phyloP scores from a whole-genome alignment of 2,888 invertebrate genomes.

The Synergus laeviventris region DNA sequence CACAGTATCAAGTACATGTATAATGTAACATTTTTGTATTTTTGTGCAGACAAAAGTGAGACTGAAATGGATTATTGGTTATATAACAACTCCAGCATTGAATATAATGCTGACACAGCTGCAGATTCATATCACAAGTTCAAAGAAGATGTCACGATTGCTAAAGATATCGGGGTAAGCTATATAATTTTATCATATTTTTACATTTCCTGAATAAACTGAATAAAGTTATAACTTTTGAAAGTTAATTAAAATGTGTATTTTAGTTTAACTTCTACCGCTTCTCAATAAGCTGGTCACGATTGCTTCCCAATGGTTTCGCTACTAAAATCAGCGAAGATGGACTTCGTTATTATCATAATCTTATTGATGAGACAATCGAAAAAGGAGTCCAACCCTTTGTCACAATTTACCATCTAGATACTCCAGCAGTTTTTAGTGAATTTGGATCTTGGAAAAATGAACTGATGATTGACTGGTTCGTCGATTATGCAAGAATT shows the following conservation, averaged over 20 bases:
- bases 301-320: constrained; percentile 81
- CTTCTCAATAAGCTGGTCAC: constrained; percentile 83
- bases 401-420: constrained; percentile 83
- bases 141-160: constrained; percentile 74
- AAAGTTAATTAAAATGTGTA: too few relatives aligned
- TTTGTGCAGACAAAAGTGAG: too few relatives aligned
- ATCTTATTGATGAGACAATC: constrained; percentile 79
- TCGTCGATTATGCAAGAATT: constrained; percentile 80
- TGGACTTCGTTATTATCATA: constrained; percentile 82
- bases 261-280: constrained; percentile 74
- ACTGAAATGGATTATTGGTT: too few relatives aligned
- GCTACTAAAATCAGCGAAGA: constrained; percentile 77
- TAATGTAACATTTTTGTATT: too few relatives aligned
- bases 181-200: too few relatives aligned
- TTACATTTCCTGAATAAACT: neutral
- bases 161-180: constrained; percentile 59
- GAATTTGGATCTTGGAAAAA: constrained; percentile 82
- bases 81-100: constrained; percentile 68
- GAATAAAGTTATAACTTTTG: neutral
- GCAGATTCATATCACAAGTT: constrained; percentile 84
- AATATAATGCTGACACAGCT: constrained; percentile 82
- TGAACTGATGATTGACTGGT: constrained; percentile 79
- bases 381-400: constrained; percentile 80
- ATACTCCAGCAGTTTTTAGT: constrained; percentile 80
- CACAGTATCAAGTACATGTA: too few relatives aligned